Evolutionary conservation across 2,797 vertebrate species (phyloP), one percentile per base, ranked within the genome.

Genomic region (Myotis daubentonii): DNA sequence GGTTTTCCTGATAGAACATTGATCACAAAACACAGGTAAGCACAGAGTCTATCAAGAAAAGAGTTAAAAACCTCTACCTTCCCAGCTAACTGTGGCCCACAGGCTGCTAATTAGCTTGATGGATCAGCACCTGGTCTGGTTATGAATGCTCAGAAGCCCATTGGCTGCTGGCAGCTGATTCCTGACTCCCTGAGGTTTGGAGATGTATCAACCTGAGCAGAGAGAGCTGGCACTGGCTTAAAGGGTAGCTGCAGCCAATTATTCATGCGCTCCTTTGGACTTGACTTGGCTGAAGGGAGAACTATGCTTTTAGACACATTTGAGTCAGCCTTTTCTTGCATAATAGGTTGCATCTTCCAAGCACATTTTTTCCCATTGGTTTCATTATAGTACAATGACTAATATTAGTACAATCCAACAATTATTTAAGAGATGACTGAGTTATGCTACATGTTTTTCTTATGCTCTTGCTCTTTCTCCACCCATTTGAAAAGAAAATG

Each of bases 51-150:
- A 71, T 94, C 96, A 93, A 90, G 87, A 85, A 95, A 97, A 95
- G 93, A 93, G 92, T 97, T 97, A 94, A 97, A 96, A 96, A 78
- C 51, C 80, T 96, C 88, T 47, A 92, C 91, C 89, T 95, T 96
- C 79, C 89, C 75, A 88, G 84, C 94, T 95, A 95, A 96, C 96
- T 62, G 87, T 70, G 94, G 94, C 94, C 96, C 89, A 95, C 96
- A 96, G 96, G 97, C 96, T 97, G 96, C 96, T 97, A 97, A 97
- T 97, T 97, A 97, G 96, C 90, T 97, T 97, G 97, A 97, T 97
- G 97, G 96, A 97, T 97, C 86, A 96, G 96, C 96, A 97, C 96
- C 97, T 97, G 97, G 97, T 94, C 97, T 97, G 94, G 89, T 96
- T 93, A 95, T 76, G 92, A 94, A 95, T 89, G 93, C 96, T 95